Base-by-base conservation (phyloP, 2,888 invertebrate genomes). In the Phyllotreta striolata region DNA sequence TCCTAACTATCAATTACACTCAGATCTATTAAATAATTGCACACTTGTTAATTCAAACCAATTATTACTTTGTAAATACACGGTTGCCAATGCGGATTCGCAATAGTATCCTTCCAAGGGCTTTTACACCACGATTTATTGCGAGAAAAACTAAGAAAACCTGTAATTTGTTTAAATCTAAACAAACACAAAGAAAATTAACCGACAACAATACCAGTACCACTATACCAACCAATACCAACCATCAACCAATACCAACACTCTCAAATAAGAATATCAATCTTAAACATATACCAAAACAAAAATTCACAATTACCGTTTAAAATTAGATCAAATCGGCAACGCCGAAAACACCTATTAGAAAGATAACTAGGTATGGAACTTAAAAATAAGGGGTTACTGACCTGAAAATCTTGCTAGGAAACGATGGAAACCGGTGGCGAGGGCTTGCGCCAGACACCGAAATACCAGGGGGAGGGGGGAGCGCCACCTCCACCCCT, bases 391-490 rank as follows among this genome's bases (percentile, higher is more conserved):
- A 60, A 43, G 55, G 68, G 77, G 74, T 74, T 78, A 80, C 84
- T 85, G 81, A 86, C 86, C 85, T 85, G 86, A 85, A 79, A 85
- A 84, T 81, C 85, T 84, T 79, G 85, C 85, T 81, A 86, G 83
- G 83, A 85, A 85, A 79, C 81, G 80, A 73, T 81, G 81, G 76
- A 82, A 81, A 76, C 80, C 81, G 76, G 81, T 82, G 79, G 81
- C 80, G 72, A 82, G 80, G 72, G 78, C 78, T 75, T 80, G 81
- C 76, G 80, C 78, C 77, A 81, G 79, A 76, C 78, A 80, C 79
- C 80, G 79, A 68, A 76, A 74, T 72, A 78, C 77, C 74, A 76
- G 75, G 76, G 79, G 76, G 73, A 76, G 75, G 71, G 77, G 78
- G 77, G 68, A 70, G 66, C 72, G 70, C 70, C 70, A 68, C 68